Percentiles rank a stretch among this genome's conserved stretches.
phyloP scores from a whole-genome alignment of 1,140 invertebrate species.

The Polypedilum vanderplanki region DNA sequence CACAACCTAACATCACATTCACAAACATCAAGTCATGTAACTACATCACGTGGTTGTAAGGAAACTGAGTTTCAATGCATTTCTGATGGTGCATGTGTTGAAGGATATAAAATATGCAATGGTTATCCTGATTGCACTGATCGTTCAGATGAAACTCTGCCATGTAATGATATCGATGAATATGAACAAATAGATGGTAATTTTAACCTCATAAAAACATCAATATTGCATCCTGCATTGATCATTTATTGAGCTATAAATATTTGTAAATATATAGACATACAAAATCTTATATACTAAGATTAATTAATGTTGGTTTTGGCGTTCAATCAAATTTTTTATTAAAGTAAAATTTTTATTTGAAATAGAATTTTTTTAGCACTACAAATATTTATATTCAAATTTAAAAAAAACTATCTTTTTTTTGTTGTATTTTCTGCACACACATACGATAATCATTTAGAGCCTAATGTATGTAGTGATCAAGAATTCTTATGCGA shows the following conservation, averaged over 20 bases:
- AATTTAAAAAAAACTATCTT: not conserved
- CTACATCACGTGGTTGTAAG: not conserved
- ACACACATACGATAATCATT: not conserved
- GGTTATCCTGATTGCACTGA: slow-evolving; percentile 70
- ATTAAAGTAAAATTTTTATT: not conserved
- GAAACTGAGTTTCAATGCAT: slow-evolving; percentile 38
- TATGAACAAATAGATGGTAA: slow-evolving; percentile 9
- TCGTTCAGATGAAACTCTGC: slow-evolving; percentile 71
- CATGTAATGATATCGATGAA: slow-evolving; percentile 46
- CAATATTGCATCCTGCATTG: too few relatives aligned
- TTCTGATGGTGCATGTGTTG: slow-evolving; percentile 40
- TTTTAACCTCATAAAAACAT: too few relatives aligned
- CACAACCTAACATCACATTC: not conserved
- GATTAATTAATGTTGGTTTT: not conserved
- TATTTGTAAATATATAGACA: too few relatives aligned
- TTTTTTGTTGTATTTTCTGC: not conserved
- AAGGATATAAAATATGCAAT: slow-evolving; percentile 59
- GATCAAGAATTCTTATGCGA: slow-evolving; percentile 44
- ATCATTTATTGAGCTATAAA: too few relatives aligned
- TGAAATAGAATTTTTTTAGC: not conserved
- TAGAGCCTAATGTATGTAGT: slow-evolving; percentile 26
- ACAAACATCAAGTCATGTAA: not conserved
- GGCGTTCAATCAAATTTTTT: not conserved
- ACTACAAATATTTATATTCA: not conserved
- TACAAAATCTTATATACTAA: not conserved